Evolutionary conservation across 2,113 vertebrate species (phyloP).

Genomic region (Charina bottae): DNA sequence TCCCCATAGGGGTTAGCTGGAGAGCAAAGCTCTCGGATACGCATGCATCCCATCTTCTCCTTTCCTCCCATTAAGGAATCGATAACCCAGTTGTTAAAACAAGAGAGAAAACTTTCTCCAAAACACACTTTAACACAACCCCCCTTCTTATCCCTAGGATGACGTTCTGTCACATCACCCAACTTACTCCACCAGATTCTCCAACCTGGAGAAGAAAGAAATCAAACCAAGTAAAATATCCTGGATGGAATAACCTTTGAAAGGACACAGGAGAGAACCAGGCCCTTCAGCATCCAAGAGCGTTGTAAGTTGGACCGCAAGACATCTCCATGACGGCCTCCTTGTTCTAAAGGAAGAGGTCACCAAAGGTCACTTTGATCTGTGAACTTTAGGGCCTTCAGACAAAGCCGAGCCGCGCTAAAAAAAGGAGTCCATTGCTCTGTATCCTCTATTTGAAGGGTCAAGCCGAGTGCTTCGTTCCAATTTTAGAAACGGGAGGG

Average conservation of each 20-base stretch:
- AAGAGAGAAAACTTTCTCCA: too few species aligned
- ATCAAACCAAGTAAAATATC: too few species aligned
- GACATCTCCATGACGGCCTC: not conserved
- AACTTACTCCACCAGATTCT: too few species aligned
- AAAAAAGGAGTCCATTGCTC: slow-evolving; percentile 12
- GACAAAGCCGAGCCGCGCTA: slow-evolving; percentile 52
- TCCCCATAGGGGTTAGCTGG: too few species aligned
- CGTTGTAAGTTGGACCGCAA: not conserved
- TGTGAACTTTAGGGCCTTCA: slow-evolving; percentile 39
- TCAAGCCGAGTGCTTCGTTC: slow-evolving; percentile 63
- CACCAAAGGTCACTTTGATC: slow-evolving; percentile 65
- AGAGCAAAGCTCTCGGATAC: too few species aligned
- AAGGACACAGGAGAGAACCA: not conserved
- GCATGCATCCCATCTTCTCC: too few species aligned
- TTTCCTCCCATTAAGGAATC: too few species aligned
- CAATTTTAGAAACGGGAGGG: slow-evolving; percentile 58
- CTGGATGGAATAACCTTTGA: not conserved
- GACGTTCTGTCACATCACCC: too few species aligned
- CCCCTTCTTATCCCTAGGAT: too few species aligned
- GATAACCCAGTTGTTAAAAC: too few species aligned
- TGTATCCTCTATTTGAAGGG: slow-evolving; percentile 35
- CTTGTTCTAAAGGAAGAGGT: slow-evolving; percentile 31
- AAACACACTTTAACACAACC: too few species aligned
- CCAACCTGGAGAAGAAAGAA: too few species aligned
- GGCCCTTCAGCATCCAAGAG: not conserved